Evolutionary conservation across 2,113 vertebrate species (phyloP).

Genomic region (Anolis sagrei): DNA sequence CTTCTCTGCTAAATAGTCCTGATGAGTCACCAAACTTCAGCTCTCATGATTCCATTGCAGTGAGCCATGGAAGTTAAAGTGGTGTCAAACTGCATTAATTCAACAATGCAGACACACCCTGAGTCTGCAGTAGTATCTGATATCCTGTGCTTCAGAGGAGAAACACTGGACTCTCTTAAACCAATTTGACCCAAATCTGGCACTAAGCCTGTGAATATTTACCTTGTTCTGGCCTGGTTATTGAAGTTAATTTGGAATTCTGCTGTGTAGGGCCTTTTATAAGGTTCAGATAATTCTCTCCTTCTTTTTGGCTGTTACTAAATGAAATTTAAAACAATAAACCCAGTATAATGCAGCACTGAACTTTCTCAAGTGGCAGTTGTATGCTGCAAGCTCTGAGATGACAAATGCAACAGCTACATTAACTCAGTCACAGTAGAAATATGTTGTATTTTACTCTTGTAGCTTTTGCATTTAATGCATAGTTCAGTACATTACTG

Average conservation of each 20-base stretch:
- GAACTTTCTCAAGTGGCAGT: not conserved
- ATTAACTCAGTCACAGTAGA: conserved; percentile 22
- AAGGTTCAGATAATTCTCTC: not conserved
- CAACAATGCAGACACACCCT: not conserved
- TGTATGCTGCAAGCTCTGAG: not conserved
- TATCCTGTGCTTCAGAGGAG: not conserved
- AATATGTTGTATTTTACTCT: conserved; percentile 22
- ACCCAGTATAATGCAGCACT: not conserved
- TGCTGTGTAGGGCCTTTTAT: not conserved
- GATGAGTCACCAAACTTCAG: too few relatives aligned
- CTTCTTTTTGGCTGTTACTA: not conserved
- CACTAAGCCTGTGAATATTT: not conserved
- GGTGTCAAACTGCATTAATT: too few relatives aligned
- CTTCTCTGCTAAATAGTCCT: too few relatives aligned
- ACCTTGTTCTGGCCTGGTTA: not conserved
- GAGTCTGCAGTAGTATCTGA: not conserved
- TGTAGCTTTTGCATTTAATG: conserved; percentile 15
- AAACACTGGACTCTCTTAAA: not conserved
- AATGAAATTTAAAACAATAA: conserved; percentile 11
- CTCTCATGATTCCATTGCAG: too few relatives aligned
- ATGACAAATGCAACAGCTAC: not conserved
- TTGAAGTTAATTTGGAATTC: not conserved
- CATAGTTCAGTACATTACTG: conserved; percentile 31
- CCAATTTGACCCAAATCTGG: not conserved
- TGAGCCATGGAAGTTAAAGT: too few relatives aligned